These are phyloP conservation scores for Papilio polyxenes DNA, from an alignment of 1,140 invertebrate species.

Conservation along the genomic window DNA sequence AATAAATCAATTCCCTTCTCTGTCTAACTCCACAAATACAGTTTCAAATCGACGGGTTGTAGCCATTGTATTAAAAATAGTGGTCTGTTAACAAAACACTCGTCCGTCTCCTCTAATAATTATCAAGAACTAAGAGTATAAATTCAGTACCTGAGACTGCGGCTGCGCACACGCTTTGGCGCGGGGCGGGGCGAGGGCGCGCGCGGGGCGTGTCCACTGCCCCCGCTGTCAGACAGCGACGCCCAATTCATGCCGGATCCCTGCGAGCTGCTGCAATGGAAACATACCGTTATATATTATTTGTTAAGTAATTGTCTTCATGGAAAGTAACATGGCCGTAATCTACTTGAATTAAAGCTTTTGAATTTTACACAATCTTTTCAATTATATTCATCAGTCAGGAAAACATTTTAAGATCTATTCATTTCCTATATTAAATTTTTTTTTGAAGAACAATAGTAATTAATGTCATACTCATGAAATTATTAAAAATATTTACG, in stretches of 20 bases:
- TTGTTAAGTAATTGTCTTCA: no score
- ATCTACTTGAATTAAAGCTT: no score
- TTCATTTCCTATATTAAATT: no score
- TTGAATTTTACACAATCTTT: no score
- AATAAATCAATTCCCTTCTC: no score
- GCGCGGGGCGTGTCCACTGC: slow-evolving; percentile 66
- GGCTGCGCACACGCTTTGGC: slow-evolving; percentile 81
- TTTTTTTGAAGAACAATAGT: no score
- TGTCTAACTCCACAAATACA: background rate
- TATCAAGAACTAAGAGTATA: background rate
- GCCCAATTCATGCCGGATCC: slow-evolving; percentile 80
- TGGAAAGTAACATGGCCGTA: no score
- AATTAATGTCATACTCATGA: no score
- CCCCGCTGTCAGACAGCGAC: slow-evolving; percentile 78
- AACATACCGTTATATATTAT: background rate
- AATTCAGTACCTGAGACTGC: slow-evolving; percentile 75
- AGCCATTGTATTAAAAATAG: background rate
- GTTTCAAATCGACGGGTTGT: background rate
- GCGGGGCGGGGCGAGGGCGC: slow-evolving; percentile 65
- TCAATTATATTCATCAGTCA: no score
- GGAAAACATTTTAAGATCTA: no score
- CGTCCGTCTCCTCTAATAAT: no score
- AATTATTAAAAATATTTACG: no score
- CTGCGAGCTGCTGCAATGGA: slow-evolving; percentile 72
- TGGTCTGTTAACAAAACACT: background rate